Percentiles rank a stretch among this genome's conserved stretches.
phyloP scores from a whole-genome alignment of 2,113 vertebrate species.

The Diadophis punctatus region DNA sequence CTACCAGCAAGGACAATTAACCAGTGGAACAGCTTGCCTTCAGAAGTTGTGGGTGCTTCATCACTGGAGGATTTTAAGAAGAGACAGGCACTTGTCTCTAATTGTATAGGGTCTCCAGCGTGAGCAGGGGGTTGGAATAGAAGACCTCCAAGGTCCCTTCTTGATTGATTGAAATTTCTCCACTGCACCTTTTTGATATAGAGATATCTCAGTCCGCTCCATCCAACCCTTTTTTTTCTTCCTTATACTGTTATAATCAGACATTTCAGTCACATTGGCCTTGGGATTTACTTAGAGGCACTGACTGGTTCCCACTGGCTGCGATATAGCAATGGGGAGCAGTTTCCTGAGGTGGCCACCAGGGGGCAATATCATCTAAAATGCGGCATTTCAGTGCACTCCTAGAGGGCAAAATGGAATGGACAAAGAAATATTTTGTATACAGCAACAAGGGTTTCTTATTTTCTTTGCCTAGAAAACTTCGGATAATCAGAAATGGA shows the following conservation, averaged over 20 bases:
- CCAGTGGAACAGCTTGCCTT: not conserved
- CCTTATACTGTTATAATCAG: not conserved
- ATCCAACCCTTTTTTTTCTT: not conserved
- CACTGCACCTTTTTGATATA: not conserved
- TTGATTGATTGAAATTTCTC: not conserved
- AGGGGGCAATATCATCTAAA: slow-evolving; percentile 43
- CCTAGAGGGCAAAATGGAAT: not conserved
- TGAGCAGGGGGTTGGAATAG: not conserved
- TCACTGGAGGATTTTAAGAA: not conserved
- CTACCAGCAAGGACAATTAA: not conserved
- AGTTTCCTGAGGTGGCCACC: slow-evolving; percentile 38
- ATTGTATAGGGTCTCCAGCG: not conserved
- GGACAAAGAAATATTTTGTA: not conserved
- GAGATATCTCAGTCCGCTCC: not conserved
- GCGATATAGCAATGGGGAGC: not conserved
- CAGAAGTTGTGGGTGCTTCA: not conserved
- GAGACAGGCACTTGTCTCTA: not conserved
- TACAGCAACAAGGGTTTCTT: not conserved
- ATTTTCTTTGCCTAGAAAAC: not conserved
- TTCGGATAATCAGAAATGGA: not conserved
- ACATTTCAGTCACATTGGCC: not conserved
- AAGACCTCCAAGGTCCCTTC: not conserved
- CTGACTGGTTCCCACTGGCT: not conserved
- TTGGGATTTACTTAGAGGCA: not conserved
- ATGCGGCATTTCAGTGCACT: not conserved